Conservation (phyloP, 2,888 invertebrate genomes). For the Oligia latruncula region DNA sequence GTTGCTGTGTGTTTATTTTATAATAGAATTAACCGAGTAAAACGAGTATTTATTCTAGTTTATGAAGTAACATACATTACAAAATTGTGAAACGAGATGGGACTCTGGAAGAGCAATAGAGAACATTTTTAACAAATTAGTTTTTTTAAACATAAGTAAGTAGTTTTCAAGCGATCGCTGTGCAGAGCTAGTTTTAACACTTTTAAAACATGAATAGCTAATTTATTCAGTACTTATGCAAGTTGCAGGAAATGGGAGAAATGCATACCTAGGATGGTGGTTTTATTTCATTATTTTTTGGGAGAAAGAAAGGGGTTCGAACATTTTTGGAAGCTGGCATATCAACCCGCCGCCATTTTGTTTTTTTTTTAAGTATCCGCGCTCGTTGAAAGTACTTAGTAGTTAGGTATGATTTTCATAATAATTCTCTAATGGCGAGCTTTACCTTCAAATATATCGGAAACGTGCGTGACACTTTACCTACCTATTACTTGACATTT, state of each 20-base stretch:
- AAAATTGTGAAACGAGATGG: slow-evolving; percentile 25
- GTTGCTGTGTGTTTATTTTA: slow-evolving; percentile 36
- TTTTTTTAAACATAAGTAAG: background rate
- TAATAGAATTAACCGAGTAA: slow-evolving; percentile 38
- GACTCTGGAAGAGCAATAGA: background rate
- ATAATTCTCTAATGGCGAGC: background rate
- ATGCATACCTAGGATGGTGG: no score
- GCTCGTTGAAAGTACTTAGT: background rate
- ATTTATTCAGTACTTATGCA: background rate
- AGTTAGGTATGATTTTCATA: background rate
- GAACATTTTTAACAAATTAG: slow-evolving; percentile 19
- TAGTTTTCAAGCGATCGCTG: background rate
- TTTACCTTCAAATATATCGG: background rate
- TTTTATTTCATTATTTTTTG: background rate
- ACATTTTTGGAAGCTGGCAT: background rate
- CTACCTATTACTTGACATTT: background rate
- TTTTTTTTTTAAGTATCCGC: background rate
- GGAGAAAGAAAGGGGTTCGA: background rate
- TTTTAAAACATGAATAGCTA: background rate
- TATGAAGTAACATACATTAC: slow-evolving; percentile 19
- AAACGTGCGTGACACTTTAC: background rate
- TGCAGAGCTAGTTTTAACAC: background rate
- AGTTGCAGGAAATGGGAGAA: background rate
- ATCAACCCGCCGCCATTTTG: background rate
- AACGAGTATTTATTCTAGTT: slow-evolving; percentile 44